These are phyloP conservation scores for Bombus superbus DNA, from an alignment of 1,140 invertebrate genomes.

Conservation along the genomic window DNA sequence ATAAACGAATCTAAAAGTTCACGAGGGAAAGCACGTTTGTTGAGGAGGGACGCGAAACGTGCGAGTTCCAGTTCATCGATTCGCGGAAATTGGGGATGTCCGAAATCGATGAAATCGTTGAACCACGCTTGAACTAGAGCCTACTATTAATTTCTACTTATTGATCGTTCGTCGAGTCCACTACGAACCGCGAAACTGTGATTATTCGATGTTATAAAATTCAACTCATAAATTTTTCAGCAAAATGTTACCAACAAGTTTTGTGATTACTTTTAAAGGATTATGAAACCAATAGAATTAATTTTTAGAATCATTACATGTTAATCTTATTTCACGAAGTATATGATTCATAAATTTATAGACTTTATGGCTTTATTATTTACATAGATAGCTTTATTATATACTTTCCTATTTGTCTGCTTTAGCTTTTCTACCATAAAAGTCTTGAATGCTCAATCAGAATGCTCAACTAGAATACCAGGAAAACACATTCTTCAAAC, in stretches of 20 bases:
- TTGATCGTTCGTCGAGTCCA: background rate
- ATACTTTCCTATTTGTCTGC: background rate
- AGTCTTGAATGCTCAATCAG: no score
- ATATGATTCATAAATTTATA: background rate
- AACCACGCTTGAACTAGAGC: background rate
- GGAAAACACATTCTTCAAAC: no score
- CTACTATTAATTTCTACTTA: slow-evolving; percentile 3
- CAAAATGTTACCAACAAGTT: no score
- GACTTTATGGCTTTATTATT: background rate
- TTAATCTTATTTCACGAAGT: background rate
- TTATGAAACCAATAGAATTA: background rate
- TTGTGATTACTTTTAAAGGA: no score
- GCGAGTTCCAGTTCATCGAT: background rate
- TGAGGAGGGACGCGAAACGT: no score
- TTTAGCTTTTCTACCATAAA: no score
- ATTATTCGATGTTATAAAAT: background rate
- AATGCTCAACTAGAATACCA: no score
- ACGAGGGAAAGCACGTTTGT: background rate
- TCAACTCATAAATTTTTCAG: background rate
- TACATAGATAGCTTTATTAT: background rate
- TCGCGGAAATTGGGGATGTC: background rate
- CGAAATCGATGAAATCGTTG: background rate
- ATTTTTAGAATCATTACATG: background rate
- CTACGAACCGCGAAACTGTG: background rate
- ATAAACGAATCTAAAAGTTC: background rate